Conservation (phyloP, 2,888 invertebrate genomes). For the Drosophila falleni region DNA sequence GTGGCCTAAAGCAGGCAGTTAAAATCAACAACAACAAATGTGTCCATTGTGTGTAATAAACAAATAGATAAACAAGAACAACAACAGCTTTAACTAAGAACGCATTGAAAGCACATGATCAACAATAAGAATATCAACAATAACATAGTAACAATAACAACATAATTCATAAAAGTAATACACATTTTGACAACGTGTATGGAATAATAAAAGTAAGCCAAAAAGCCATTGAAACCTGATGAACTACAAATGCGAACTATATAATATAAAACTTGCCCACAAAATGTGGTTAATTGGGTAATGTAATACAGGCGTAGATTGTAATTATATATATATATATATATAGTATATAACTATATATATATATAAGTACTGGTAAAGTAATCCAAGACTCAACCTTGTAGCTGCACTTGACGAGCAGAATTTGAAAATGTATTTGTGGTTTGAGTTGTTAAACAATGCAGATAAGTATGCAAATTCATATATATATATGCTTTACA, state of each 20-base stretch:
- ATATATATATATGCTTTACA: neutral
- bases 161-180: slow-evolving; percentile 47
- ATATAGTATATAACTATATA: neutral
- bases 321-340: slow-evolving; percentile 8
- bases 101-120: slow-evolving; percentile 39
- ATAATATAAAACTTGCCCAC: slow-evolving; percentile 10
- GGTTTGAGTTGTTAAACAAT: slow-evolving; percentile 27
- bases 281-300: slow-evolving; percentile 44
- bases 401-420: slow-evolving; percentile 26
- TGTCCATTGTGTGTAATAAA: slow-evolving; percentile 51
- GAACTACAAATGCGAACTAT: slow-evolving; percentile 24
- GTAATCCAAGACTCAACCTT: slow-evolving; percentile 52
- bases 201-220: slow-evolving; percentile 38
- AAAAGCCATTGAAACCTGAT: slow-evolving; percentile 47
- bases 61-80: slow-evolving; percentile 33
- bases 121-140: slow-evolving; percentile 29
- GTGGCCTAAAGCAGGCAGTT: slow-evolving; percentile 45
- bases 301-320: slow-evolving; percentile 25
- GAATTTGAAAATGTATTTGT: slow-evolving; percentile 23
- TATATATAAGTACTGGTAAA: slow-evolving; percentile 3
- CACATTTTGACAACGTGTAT: slow-evolving; percentile 32
- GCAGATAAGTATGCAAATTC: slow-evolving; percentile 14
- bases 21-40: slow-evolving; percentile 57
- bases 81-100: slow-evolving; percentile 32
- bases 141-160: slow-evolving; percentile 33